phyloP scores from a whole-genome alignment of 2,113 vertebrate species.

The Donacobius atricapilla region DNA sequence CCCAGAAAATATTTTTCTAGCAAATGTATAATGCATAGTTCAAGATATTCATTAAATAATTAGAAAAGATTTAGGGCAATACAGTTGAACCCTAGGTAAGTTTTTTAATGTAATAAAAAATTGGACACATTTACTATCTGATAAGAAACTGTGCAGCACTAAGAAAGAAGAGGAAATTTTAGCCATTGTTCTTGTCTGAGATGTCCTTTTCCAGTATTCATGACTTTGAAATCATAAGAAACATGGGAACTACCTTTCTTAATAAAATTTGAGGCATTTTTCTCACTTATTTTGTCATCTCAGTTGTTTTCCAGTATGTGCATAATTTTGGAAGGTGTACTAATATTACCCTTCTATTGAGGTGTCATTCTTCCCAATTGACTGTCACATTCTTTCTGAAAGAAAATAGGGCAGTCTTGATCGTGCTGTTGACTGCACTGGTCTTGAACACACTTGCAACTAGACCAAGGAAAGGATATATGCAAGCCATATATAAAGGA shows the following conservation, averaged over 20 bases:
- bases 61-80: background rate
- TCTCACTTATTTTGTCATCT: background rate
- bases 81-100: background rate
- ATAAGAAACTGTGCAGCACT: background rate
- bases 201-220: background rate
- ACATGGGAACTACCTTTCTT: background rate
- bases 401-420: background rate
- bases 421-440: background rate
- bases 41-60: background rate
- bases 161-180: background rate
- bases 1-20: background rate
- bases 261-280: background rate
- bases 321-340: background rate
- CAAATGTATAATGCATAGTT: background rate
- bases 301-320: background rate
- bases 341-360: background rate
- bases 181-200: background rate
- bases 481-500: background rate
- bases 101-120: background rate
- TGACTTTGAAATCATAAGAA: background rate
- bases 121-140: background rate
- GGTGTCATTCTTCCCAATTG: background rate
- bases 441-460: background rate
- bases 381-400: background rate
- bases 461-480: background rate